These are phyloP conservation scores for Siniperca knerii DNA, from an alignment of 2,113 vertebrate species.

Conservation along the genomic window DNA sequence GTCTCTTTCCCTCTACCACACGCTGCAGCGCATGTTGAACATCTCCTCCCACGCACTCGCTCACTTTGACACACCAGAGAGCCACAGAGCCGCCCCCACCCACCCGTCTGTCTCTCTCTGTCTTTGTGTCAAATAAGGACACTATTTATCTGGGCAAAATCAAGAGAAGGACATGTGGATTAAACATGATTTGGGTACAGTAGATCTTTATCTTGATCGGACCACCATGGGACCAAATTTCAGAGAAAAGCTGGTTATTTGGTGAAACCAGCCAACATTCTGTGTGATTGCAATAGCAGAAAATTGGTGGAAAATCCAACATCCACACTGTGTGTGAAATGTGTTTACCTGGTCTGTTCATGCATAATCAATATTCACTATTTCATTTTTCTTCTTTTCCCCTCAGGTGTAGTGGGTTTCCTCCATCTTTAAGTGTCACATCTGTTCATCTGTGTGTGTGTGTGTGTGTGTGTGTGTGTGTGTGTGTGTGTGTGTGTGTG, in stretches of 20 bases:
- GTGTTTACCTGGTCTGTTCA: background rate
- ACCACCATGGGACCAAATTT: background rate
- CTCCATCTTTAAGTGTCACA: slow-evolving; percentile 31
- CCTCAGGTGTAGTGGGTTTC: background rate
- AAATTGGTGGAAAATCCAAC: background rate
- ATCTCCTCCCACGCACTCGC: slow-evolving; percentile 54
- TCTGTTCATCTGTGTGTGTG: background rate
- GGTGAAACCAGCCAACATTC: background rate
- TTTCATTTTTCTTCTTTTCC: background rate
- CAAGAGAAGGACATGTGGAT: slow-evolving; percentile 1
- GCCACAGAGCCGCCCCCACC: slow-evolving; percentile 33
- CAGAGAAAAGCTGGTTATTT: background rate
- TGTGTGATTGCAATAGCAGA: background rate
- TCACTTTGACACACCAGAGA: slow-evolving; percentile 57
- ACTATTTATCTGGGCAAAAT: slow-evolving; percentile 45
- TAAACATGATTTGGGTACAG: slow-evolving; percentile 20
- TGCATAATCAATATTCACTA: background rate
- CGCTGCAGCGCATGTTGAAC: slow-evolving; percentile 34
- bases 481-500: background rate
- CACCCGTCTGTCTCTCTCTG: background rate
- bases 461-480: background rate
- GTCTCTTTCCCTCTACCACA: slow-evolving; percentile 31
- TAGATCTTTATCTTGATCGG: background rate
- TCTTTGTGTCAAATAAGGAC: slow-evolving; percentile 55
- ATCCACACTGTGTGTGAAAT: background rate